Base-by-base conservation (phyloP, 2,888 invertebrate species). In the Pycnomerus fuliginosus region DNA sequence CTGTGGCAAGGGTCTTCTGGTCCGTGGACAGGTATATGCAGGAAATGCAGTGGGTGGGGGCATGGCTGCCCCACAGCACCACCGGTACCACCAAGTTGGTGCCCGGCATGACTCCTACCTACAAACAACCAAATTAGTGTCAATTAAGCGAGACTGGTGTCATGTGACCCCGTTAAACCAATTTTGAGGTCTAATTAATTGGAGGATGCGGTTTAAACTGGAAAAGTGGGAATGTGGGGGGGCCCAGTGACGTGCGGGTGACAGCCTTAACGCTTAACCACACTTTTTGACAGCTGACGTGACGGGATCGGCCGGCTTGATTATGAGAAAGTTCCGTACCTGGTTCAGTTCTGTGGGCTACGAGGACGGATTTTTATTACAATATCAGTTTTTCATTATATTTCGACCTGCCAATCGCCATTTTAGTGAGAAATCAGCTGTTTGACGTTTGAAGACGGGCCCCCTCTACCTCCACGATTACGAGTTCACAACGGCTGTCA, bases 21-120 rank as follows among this genome's bases (percentile, higher is more conserved):
- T 97, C 95, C 46, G 87, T 82, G 12, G 96, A 93, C 38, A 97
- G 77, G 66, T 91, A 90, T 44, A 99, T 85, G 43, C 93, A 88
- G 0, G 95, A 95, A 56, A 99, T 90, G 68, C 95, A 95, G 74
- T 98, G 97, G 1, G 96, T 94, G 1, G 98, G 98, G 1, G 98
- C 90, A 65, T 89, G 83, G 61, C 90, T 89, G 16, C 98, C 98
- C 99, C 99, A 99, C 39, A 99, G 76, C 47, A 98, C 94, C 46
- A 99, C 89, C 0, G 99, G 99, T 35, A 99, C 93, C 44, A 98
- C 94, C 53, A 99, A 78, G 75, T 90, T 91, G 46, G 88, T 90
- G 56, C 89, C 89, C 34, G 87, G 86, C 80, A 88, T 87, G 42
- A 42, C 50, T 36, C 12, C 23, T 28, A 16, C 48, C 28, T 52